Conservation (phyloP, 2,888 invertebrate species). For the Capitulum mitella region DNA sequence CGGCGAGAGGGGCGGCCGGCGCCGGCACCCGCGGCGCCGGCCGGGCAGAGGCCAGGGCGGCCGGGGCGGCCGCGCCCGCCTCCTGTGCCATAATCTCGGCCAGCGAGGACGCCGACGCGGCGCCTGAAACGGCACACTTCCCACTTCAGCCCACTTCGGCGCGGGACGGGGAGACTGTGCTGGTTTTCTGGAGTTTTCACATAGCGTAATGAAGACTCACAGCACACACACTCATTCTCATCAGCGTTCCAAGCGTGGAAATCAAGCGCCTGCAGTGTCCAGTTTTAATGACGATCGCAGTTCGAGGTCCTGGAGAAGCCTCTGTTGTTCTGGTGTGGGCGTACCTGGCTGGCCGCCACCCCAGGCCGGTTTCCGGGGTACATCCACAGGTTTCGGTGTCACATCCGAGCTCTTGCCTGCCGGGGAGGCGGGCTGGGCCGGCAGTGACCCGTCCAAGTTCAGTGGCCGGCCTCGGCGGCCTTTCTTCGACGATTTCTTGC, state of each 20-base stretch:
- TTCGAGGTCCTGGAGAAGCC: too few species aligned
- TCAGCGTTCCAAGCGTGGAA: too few species aligned
- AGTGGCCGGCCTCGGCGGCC: neutral
- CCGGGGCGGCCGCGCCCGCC: neutral
- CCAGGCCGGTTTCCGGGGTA: neutral
- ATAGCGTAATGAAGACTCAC: too few species aligned
- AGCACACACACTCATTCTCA: too few species aligned
- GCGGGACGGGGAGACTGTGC: too few species aligned
- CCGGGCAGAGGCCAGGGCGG: neutral
- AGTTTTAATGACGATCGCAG: too few species aligned
- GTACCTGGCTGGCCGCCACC: neutral
- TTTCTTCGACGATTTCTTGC: neutral
- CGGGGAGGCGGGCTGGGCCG: neutral
- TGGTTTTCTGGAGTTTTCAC: too few species aligned
- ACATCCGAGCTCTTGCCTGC: too few species aligned
- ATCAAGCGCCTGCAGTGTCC: too few species aligned
- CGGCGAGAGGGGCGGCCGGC: neutral
- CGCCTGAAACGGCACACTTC: neutral
- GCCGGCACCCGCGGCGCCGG: neutral
- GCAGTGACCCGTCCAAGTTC: neutral
- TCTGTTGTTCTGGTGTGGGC: too few species aligned
- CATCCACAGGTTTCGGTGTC: too few species aligned
- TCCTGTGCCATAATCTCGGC: conserved; percentile 3
- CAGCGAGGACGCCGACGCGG: neutral
- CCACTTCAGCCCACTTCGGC: too few species aligned